Percentiles rank a stretch among this genome's conserved stretches.
Conservation (phyloP, 1,140 invertebrate genomes). For the Theocolax elegans region DNA sequence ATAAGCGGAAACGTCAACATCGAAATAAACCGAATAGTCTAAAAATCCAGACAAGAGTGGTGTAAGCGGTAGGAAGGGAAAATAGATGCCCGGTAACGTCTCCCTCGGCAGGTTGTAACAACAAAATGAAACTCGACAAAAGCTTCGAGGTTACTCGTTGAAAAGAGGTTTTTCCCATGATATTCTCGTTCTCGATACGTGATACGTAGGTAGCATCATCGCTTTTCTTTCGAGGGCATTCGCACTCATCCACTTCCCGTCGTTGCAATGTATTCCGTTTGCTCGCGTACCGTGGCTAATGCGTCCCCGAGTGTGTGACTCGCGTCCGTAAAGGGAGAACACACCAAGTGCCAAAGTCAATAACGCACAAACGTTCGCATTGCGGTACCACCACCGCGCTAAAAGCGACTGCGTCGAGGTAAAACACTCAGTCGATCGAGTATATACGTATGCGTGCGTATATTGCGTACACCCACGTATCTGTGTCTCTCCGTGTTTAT, state of each 20-base stretch:
- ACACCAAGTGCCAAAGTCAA: constrained; percentile 47
- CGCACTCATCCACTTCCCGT: constrained; percentile 28
- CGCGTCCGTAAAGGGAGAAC: constrained; percentile 40
- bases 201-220: constrained; percentile 20
- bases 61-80: too few relatives aligned
- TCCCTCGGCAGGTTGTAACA: neutral
- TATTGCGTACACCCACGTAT: too few relatives aligned
- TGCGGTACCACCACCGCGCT: constrained; percentile 1
- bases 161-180: neutral
- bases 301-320: constrained; percentile 47
- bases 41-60: too few relatives aligned
- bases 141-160: neutral
- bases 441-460: too few relatives aligned
- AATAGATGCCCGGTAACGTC: too few relatives aligned
- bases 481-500: too few relatives aligned
- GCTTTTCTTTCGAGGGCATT: neutral
- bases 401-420: too few relatives aligned
- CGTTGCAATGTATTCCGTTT: constrained; percentile 51
- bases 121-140: neutral
- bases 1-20: too few relatives aligned
- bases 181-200: constrained; percentile 42
- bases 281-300: constrained; percentile 53
- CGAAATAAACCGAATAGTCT: too few relatives aligned
- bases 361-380: constrained; percentile 26
- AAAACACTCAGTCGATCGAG: too few relatives aligned